Evolutionary conservation across 2,888 invertebrate genomes (phyloP), one percentile per base, ranked within the genome.

Genomic region (Heliconius aoede): DNA sequence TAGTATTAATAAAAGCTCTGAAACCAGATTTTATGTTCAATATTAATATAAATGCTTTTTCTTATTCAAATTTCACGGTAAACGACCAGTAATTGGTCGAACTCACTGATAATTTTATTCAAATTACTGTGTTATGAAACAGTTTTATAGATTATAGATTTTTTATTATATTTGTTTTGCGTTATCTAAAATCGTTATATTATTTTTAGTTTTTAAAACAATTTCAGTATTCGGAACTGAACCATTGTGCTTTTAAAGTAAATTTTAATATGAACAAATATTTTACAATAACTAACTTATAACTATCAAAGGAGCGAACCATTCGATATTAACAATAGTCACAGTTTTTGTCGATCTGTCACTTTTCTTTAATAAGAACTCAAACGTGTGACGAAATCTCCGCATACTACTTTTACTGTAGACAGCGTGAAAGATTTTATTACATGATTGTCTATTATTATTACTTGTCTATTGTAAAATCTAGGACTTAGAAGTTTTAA

Each of bases 41-140:
- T 77, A 77, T 76, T 77, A 73, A 28, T 78, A 77, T 77, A 72
- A 60, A 65, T 58, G 73, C 64, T 79, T 80, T 81, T 82, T 83
- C 74, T 79, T 76, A 81, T 82, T 80, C 78, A 76, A 80, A 81
- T 77, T 80, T 79, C 77, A 78, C 78, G 81, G 77, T 76, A 46
- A 65, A 74, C 72, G 69, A 76, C 72, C 82, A 78, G 79, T 82
- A 81, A 84, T 82, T 83, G 80, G 79, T 78, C 73, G 78, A 79
- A 82, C 80, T 82, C 81, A 74, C 82, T 81, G 80, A 78, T 79
- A 80, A 81, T 82, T 81, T 74, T 67, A 80, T 76, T 74, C 58
- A 78, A 78, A 80, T 79, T 81, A 80, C 78, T 55, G n/a, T 76
- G 80, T 80, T 72, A 76, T 77, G 77, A 79, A 82, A 81, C 81